phyloP scores from a whole-genome alignment of 2,888 invertebrate genomes.

The Troilus luridus region DNA sequence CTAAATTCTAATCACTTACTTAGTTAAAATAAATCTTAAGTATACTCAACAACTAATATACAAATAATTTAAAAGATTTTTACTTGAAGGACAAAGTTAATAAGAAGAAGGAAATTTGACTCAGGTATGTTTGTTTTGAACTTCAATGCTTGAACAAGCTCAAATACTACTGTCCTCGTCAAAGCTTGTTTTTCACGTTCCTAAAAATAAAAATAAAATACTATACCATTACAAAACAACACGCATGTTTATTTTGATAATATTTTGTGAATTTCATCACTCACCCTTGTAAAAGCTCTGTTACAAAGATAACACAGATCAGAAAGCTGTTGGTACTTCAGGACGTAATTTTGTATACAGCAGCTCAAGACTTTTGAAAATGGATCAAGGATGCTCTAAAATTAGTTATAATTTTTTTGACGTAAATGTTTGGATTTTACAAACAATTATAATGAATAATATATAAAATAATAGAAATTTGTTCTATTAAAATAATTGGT shows the following conservation, averaged over 20 bases:
- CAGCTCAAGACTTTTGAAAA: conserved; percentile 95
- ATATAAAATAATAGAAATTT: no score
- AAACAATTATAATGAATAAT: no score
- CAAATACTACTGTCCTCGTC: conserved; percentile 92
- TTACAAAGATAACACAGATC: conserved; percentile 93
- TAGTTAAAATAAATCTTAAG: not conserved
- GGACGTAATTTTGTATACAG: conserved; percentile 89
- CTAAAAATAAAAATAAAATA: conserved; percentile 69
- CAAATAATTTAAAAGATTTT: conserved; percentile 60
- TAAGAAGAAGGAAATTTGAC: conserved; percentile 91
- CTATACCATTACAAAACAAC: conserved; percentile 31
- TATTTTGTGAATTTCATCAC: conserved; percentile 56
- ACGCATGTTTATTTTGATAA: not conserved
- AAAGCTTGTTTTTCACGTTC: conserved; percentile 95
- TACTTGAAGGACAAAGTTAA: conserved; percentile 88
- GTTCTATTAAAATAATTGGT: conserved; percentile 50
- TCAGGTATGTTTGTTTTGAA: conserved; percentile 96
- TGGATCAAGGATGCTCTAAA: conserved; percentile 89
- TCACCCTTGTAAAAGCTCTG: conserved; percentile 85
- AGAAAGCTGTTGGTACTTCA: conserved; percentile 84
- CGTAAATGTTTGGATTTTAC: not conserved
- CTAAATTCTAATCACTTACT: not conserved
- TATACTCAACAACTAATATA: not conserved
- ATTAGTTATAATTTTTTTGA: conserved; percentile 35
- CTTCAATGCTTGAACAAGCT: conserved; percentile 94